phyloP scores from a whole-genome alignment of 2,888 invertebrate genomes.

The Conomelus anceps region DNA sequence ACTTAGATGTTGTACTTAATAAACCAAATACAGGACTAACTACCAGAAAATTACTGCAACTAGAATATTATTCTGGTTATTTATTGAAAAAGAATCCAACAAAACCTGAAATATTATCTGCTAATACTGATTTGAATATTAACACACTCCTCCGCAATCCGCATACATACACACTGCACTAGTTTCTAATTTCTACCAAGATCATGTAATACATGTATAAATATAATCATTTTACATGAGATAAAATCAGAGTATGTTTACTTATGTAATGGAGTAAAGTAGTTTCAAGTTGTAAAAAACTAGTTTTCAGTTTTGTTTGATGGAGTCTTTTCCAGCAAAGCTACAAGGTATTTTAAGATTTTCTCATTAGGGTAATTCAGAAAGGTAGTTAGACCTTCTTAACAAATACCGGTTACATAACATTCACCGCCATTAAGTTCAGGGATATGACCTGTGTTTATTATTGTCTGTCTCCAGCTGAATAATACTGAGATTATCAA shows the following conservation, averaged over 20 bases:
- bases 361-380: neutral
- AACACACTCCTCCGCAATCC: too few species aligned
- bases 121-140: too few species aligned
- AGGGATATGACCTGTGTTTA: neutral
- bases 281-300: neutral
- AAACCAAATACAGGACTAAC: too few species aligned
- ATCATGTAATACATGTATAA: too few species aligned
- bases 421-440: neutral
- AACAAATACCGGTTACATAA: neutral
- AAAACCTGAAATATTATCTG: too few species aligned
- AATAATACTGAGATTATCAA: neutral
- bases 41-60: too few species aligned
- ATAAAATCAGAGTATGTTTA: neutral
- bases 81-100: too few species aligned
- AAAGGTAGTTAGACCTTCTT: neutral
- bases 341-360: neutral
- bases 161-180: too few species aligned
- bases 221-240: too few species aligned
- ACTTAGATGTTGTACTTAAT: too few species aligned
- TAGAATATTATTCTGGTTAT: too few species aligned
- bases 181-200: too few species aligned
- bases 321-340: neutral
- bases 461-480: neutral
- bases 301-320: neutral
- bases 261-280: neutral